Evolutionary conservation across 2,888 invertebrate genomes (phyloP), one percentile per base, ranked within the genome.

Genomic region (Syrista parreyssii): DNA sequence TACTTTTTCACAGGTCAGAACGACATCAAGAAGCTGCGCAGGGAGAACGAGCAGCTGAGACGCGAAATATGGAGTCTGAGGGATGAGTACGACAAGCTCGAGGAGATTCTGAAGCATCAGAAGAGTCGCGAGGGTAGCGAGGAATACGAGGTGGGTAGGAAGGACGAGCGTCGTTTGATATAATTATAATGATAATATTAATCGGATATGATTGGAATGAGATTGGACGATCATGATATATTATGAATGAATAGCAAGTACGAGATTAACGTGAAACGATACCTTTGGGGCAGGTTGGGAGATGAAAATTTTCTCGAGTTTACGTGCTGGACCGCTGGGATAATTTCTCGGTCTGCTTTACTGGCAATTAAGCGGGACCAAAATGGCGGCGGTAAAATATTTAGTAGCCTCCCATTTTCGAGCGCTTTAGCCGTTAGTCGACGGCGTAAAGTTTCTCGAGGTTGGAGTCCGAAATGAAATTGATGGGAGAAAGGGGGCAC

Each of bases 51-150:
- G 84, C 96, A 96, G 90, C 92, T 98, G 78, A 95, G 97, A 86
- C 93, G 97, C 33, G 97, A 97, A 92, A 96, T 97, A 89, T 97
- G 97, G 93, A 95, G 96, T 78, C 93, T 97, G 76, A 93, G 97
- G 55, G 97, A 97, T 91, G 97, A 97, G 91, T 97, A 97, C 91
- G 97, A 97, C 90, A 94, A 96, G 76, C 93, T 97, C 85, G 97
- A 97, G 91, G 95, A 95, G 86, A 93, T 97, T 89, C 93, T 97
- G 87, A 95, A 92, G 87, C 89, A 87, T 80, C 91, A 92, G 81
- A 90, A 90, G 82, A 87, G 85, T 81, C 85, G 80, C 32, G 81
- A 74, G 34, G 88, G 88, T 81, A 89, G 90, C 87, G 91, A 91
- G 78, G 90, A 89, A 82, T 83, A 85, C 83, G 90, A 90, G 88